phyloP scores from a whole-genome alignment of 2,797 vertebrate species.

The Dendrocincla fuliginosa region DNA sequence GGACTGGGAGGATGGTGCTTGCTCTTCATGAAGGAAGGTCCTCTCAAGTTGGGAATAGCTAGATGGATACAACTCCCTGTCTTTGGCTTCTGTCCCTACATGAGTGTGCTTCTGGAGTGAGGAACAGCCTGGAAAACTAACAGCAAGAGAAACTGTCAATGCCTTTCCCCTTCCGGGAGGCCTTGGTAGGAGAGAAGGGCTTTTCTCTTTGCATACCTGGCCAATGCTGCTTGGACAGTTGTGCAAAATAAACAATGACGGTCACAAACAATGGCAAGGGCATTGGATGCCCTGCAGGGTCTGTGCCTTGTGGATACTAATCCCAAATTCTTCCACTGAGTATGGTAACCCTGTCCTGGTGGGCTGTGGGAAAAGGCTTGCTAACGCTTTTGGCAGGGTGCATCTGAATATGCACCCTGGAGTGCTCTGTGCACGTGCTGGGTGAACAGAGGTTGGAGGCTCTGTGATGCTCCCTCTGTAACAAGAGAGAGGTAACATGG shows the following conservation, averaged over 20 bases:
- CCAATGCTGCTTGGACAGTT: background rate
- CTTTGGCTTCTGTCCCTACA: background rate
- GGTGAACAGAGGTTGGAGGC: background rate
- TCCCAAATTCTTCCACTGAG: fast-evolving
- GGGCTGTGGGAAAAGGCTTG: background rate
- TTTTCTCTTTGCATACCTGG: background rate
- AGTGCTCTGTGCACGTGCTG: fast-evolving
- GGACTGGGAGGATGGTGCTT: background rate
- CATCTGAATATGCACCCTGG: background rate
- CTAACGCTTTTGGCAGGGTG: background rate
- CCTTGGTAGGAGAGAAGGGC: background rate
- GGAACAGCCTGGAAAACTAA: background rate
- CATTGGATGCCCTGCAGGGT: background rate
- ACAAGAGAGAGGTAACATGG: background rate
- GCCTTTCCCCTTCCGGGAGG: background rate
- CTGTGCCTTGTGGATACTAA: background rate
- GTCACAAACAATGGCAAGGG: background rate
- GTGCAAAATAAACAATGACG: background rate
- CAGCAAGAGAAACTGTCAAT: background rate
- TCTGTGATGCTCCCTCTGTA: background rate
- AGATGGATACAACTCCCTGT: background rate
- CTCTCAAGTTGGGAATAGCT: background rate
- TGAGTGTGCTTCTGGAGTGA: background rate
- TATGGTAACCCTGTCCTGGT: background rate
- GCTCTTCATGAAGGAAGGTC: background rate